These are phyloP conservation scores for Pollenia angustigena DNA, from an alignment of 2,888 invertebrate genomes.

Conservation along the genomic window DNA sequence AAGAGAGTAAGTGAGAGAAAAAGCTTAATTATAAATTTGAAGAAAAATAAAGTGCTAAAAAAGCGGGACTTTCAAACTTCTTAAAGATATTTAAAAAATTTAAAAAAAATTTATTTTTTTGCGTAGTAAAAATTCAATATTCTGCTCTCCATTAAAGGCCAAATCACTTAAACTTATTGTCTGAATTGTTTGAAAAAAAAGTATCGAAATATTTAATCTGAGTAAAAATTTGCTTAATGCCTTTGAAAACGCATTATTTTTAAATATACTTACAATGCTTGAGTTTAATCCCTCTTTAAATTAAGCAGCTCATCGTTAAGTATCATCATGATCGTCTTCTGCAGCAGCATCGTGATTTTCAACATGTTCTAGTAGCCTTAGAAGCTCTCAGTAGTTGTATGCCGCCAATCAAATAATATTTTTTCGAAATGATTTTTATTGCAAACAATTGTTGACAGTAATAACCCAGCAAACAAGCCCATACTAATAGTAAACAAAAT, in stretches of 20 bases:
- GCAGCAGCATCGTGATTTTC: background rate
- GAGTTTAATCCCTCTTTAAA: constrained; percentile 81
- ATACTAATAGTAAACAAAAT: too few species aligned
- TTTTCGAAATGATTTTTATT: background rate
- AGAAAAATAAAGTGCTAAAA: too few species aligned
- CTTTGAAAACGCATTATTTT: constrained; percentile 72
- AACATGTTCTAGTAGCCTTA: background rate
- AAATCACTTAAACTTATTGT: background rate
- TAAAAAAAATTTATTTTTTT: too few species aligned
- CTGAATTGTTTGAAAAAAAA: background rate
- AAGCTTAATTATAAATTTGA: too few species aligned
- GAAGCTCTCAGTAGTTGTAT: background rate
- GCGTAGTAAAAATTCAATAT: too few species aligned
- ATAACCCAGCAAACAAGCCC: background rate
- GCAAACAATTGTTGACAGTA: background rate
- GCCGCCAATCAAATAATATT: background rate
- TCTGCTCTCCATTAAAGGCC: too few species aligned
- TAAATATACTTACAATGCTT: constrained; percentile 71
- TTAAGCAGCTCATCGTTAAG: constrained; percentile 78
- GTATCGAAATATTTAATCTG: constrained; percentile 74
- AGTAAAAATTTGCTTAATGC: constrained; percentile 81
- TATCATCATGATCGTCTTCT: constrained; percentile 36
- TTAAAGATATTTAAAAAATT: too few species aligned
- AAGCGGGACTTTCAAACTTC: too few species aligned
- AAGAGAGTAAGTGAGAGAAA: background rate